Conservation (phyloP, 2,797 vertebrate genomes). For the Synaphobranchus kaupii region DNA sequence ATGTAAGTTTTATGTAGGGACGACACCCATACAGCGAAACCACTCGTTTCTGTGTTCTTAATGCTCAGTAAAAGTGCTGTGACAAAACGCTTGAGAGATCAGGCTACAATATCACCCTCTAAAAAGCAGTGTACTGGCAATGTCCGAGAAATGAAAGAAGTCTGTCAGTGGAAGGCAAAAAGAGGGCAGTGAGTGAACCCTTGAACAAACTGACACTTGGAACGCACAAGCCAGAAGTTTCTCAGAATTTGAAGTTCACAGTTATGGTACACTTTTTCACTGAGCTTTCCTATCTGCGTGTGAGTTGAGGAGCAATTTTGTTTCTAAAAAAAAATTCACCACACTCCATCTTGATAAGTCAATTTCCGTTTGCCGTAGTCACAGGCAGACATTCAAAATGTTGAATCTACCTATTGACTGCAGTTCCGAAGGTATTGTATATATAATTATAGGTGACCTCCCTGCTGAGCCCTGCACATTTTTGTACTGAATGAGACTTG, state of each 20-base stretch:
- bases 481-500: not conserved
- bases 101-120: not conserved
- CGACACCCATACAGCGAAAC: not conserved
- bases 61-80: slow-evolving; percentile 24
- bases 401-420: not conserved
- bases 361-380: not conserved
- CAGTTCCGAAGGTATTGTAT: not conserved
- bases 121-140: slow-evolving; percentile 4
- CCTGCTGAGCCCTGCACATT: not conserved
- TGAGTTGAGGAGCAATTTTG: not conserved
- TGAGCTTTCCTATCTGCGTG: not conserved
- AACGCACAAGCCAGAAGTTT: not conserved
- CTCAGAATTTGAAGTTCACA: not conserved
- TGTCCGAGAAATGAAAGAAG: slow-evolving; percentile 27
- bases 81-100: slow-evolving; percentile 15
- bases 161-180: slow-evolving; percentile 29
- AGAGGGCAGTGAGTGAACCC: not conserved
- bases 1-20: not conserved
- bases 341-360: not conserved
- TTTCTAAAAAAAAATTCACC: not conserved
- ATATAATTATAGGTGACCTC: not conserved
- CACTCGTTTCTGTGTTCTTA: slow-evolving; percentile 25
- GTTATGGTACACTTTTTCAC: not conserved
- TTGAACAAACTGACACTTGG: slow-evolving; percentile 1
- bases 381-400: not conserved